Evolutionary conservation across 2,797 vertebrate genomes (phyloP).

Genomic region (Acanthis flammea): DNA sequence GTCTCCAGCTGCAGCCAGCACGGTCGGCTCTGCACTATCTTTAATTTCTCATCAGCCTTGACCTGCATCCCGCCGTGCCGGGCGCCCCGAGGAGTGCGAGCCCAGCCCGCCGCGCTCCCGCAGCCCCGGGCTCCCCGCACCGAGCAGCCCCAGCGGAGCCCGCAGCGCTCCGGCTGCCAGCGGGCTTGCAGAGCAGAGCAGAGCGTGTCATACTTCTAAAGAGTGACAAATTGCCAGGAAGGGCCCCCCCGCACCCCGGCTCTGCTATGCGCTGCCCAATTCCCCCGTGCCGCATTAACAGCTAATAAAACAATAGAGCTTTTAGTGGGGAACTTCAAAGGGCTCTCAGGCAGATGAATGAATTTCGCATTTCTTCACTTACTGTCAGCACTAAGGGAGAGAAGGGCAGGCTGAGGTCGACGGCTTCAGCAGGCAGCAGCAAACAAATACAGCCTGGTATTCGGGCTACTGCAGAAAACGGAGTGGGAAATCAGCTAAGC

Average conservation of each 20-base stretch:
- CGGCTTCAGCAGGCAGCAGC: conserved; percentile 25
- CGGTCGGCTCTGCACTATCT: accelerated
- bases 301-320: conserved; percentile 74
- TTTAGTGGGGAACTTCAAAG: conserved; percentile 68
- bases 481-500: background rate
- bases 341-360: conserved; percentile 66
- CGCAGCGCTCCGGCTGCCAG: background rate
- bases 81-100: no score
- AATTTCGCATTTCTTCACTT: conserved; percentile 67
- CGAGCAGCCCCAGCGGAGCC: background rate
- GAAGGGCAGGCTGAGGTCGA: conserved; percentile 48
- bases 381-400: conserved; percentile 55
- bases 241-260: conserved; percentile 47
- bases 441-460: conserved; percentile 44
- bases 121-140: no score
- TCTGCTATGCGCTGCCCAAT: background rate
- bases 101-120: no score
- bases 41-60: background rate
- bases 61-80: background rate
- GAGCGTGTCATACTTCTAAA: conserved; percentile 22
- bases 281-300: conserved; percentile 57
- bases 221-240: conserved; percentile 65
- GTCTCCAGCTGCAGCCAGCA: background rate
- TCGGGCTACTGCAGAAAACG: conserved; percentile 50
- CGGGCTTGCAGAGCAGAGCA: background rate